Percentiles rank a stretch among this genome's conserved stretches.
Evolutionary conservation across 2,797 vertebrate genomes (phyloP).

Genomic region (Falco concolor): DNA sequence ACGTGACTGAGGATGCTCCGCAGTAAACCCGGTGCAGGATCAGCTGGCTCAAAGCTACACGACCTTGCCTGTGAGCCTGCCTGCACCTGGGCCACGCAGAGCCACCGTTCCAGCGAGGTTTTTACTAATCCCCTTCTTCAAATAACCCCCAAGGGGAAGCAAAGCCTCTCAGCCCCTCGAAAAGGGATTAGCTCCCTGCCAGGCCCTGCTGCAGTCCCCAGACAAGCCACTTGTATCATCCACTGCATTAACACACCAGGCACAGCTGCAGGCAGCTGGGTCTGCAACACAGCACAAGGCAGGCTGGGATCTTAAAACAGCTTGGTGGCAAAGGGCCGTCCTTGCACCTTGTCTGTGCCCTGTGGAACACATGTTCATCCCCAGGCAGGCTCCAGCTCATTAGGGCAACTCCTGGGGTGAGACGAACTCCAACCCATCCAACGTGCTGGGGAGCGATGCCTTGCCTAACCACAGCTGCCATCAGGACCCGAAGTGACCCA

Average conservation of each 20-base stretch:
- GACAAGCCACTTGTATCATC: background rate
- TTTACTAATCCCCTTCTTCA: background rate
- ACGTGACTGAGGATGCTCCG: background rate
- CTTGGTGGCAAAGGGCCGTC: background rate
- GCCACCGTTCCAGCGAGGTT: background rate
- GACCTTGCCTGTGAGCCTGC: too few species aligned
- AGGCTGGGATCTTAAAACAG: background rate
- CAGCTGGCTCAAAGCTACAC: background rate
- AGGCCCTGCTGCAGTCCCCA: background rate
- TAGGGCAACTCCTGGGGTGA: background rate
- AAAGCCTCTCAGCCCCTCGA: background rate
- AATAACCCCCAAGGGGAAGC: background rate
- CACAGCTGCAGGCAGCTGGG: background rate
- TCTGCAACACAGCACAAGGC: fast-evolving
- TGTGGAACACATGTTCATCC: background rate
- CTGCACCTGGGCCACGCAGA: background rate
- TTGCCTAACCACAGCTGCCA: background rate
- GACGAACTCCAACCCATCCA: background rate
- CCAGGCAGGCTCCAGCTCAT: fast-evolving
- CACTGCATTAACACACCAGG: too few species aligned
- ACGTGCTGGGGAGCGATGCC: fast-evolving
- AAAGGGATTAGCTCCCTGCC: background rate
- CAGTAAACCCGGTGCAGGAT: background rate
- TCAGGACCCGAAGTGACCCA: fast-evolving
- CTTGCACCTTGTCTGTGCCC: fast-evolving